These are phyloP conservation scores for Trichomalopsis sarcophagae DNA, from an alignment of 1,140 invertebrate species.

Conservation along the genomic window DNA sequence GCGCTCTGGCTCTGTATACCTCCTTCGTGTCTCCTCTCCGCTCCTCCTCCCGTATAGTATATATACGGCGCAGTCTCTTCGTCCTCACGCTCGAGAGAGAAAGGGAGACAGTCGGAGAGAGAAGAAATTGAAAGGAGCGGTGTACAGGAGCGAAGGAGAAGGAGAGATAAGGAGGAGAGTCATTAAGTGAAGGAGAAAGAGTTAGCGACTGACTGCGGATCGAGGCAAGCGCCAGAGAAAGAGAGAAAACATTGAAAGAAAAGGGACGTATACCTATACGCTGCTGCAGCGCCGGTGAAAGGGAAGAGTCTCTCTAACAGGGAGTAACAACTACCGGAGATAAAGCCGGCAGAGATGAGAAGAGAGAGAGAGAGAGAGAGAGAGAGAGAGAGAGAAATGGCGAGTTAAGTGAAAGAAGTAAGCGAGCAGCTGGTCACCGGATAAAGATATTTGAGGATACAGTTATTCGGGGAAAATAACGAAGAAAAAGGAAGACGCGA, in stretches of 20 bases:
- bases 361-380: background rate
- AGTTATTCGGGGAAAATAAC: background rate
- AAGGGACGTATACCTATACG: background rate
- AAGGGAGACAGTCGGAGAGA: constrained; percentile 1
- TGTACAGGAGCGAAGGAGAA: background rate
- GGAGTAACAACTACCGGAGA: background rate
- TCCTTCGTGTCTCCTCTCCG: constrained; percentile 23
- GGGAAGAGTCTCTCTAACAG: background rate
- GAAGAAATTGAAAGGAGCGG: background rate
- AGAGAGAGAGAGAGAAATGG: background rate
- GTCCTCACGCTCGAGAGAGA: background rate
- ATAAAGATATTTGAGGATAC: background rate
- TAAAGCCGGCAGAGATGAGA: background rate
- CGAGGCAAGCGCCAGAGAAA: background rate
- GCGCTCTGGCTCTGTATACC: background rate
- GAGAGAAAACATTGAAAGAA: constrained; percentile 18
- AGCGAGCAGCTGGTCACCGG: background rate
- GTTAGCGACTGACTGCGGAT: background rate
- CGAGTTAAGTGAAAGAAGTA: background rate
- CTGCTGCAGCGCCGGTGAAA: background rate
- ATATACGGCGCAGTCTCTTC: no score
- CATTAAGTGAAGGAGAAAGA: constrained; percentile 1
- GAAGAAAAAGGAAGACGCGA: background rate
- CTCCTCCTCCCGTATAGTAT: background rate
- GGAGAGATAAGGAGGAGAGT: constrained; percentile 13